Evolutionary conservation across 2,113 vertebrate genomes (phyloP).

Genomic region (Lepus americanus): DNA sequence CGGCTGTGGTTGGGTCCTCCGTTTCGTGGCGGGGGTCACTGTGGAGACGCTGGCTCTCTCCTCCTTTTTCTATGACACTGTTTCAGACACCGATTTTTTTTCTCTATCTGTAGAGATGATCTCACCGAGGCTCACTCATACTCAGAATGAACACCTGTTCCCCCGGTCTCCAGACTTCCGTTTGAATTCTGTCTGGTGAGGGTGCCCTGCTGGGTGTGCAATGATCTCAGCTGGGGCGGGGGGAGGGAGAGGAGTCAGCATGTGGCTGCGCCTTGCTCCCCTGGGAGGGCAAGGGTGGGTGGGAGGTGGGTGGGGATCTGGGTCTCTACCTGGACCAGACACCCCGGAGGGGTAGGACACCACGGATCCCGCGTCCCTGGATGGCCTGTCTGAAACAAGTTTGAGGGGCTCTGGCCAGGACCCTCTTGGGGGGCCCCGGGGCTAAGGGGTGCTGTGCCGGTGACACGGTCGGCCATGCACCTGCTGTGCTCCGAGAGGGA

Average conservation of each 20-base stretch:
- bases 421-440: rapidly evolving
- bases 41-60: rapidly evolving
- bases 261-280: too few species aligned
- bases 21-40: too few species aligned
- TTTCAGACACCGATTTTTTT: not conserved
- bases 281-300: too few species aligned
- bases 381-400: too few species aligned
- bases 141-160: not conserved
- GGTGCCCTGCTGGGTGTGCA: rapidly evolving
- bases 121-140: rapidly evolving
- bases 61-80: not conserved
- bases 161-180: rapidly evolving
- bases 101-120: not conserved
- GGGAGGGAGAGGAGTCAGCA: rapidly evolving
- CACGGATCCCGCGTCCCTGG: not conserved
- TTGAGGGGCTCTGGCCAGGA: not conserved
- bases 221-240: not conserved
- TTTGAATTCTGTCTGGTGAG: rapidly evolving
- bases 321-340: rapidly evolving
- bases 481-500: too few species aligned
- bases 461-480: rapidly evolving
- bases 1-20: too few species aligned
- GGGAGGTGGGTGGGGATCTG: too few species aligned
- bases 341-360: not conserved
- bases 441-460: too few species aligned